Evolutionary conservation across 1,140 invertebrate genomes (phyloP).

Genomic region (Colletes gigas): DNA sequence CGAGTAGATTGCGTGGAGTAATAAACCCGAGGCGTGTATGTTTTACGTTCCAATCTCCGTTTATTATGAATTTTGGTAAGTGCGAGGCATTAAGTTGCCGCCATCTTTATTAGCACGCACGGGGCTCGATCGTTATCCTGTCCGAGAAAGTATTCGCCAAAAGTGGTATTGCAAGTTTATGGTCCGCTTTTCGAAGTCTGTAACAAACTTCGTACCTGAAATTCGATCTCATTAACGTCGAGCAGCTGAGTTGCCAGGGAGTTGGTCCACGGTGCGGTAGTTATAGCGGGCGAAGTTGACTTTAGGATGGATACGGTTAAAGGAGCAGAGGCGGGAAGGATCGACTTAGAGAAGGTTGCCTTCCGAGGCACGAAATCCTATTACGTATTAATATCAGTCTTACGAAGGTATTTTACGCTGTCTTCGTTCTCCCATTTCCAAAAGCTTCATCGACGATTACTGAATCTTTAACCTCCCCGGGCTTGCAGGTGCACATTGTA

Average conservation of each 20-base stretch:
- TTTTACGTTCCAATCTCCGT: too few species aligned
- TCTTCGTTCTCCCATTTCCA: background rate
- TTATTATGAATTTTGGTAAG: too few species aligned
- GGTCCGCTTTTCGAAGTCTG: slow-evolving; percentile 7
- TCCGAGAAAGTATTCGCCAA: background rate
- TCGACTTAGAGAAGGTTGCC: slow-evolving; percentile 16
- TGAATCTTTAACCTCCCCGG: background rate
- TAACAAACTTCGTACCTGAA: slow-evolving; percentile 40
- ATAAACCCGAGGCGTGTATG: too few species aligned
- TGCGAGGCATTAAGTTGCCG: too few species aligned
- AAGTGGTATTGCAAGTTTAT: background rate
- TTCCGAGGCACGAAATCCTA: slow-evolving; percentile 36
- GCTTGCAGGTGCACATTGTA: too few species aligned
- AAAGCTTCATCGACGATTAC: background rate
- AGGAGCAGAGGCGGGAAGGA: slow-evolving; percentile 4
- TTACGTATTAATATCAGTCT: slow-evolving; percentile 41
- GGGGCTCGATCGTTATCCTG: too few species aligned
- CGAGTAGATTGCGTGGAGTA: too few species aligned
- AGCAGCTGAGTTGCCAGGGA: slow-evolving; percentile 25
- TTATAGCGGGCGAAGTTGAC: slow-evolving; percentile 27
- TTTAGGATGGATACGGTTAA: slow-evolving; percentile 38
- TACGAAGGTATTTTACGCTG: slow-evolving; percentile 12
- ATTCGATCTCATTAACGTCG: slow-evolving; percentile 54
- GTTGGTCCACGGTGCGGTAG: slow-evolving; percentile 35
- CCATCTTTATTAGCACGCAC: too few species aligned